Conservation (phyloP, 2,888 invertebrate genomes). For the Drosophila niveifrons region DNA sequence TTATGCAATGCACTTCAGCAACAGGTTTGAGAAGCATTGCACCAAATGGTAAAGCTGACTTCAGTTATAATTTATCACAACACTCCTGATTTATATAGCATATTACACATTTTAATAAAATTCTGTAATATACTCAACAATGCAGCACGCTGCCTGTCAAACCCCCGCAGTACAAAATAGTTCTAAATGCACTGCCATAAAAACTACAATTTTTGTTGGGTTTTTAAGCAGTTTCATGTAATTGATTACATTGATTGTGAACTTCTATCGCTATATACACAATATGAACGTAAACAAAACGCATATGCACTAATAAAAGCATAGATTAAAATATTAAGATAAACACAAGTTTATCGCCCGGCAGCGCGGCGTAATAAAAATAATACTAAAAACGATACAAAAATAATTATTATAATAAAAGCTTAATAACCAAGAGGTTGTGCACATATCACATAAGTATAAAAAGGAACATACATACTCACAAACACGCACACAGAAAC, state of each 20-base stretch:
- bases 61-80: too few relatives aligned
- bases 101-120: too few relatives aligned
- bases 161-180: neutral
- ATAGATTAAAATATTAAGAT: conserved; percentile 4
- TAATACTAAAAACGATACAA: conserved; percentile 41
- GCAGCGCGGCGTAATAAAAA: conserved; percentile 21
- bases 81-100: too few relatives aligned
- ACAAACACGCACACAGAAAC: neutral
- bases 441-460: conserved; percentile 55
- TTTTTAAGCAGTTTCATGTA: conserved; percentile 56
- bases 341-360: conserved; percentile 31
- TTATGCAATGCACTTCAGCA: too few relatives aligned
- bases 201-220: conserved; percentile 1
- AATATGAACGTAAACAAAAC: conserved; percentile 17
- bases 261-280: conserved; percentile 58
- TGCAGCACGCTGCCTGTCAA: neutral
- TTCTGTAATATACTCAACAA: too few relatives aligned
- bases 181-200: neutral
- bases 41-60: too few relatives aligned
- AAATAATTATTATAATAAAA: conserved; percentile 26
- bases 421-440: conserved; percentile 37
- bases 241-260: conserved; percentile 70
- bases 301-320: conserved; percentile 5
- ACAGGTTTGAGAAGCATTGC: too few relatives aligned
- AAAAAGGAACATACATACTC: conserved; percentile 51